Evolutionary conservation across 2,113 vertebrate genomes (phyloP), one percentile per base, ranked within the genome.

Genomic region (Gallinago paraguaiae): DNA sequence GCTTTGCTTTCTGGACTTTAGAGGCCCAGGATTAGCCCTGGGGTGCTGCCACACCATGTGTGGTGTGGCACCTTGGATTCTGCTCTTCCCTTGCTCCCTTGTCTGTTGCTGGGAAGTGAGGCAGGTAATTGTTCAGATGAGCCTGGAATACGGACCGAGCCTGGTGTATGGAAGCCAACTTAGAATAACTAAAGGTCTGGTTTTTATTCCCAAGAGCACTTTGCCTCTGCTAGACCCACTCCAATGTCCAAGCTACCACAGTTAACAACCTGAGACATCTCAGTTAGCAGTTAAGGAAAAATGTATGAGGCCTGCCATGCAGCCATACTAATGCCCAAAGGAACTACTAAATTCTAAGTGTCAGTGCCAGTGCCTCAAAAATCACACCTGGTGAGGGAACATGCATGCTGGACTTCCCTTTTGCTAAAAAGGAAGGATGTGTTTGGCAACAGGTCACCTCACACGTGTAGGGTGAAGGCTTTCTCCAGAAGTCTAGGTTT

Each of bases 21-120:
- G 46, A 56, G 57, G 57, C 43, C 41, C 57, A 69, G 57, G 81
- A 77, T 46, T 46, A 60, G 23, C 27, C 59, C 76, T 6, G 1
- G 37, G 16, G 27, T 48, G 12, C 31, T 76, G 43, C 41, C 7
- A 78, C 7, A 67, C 28, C 37, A 35, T 0, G 0, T n/a, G n/a
- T n/a, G n/a, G n/a, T n/a, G n/a, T n/a, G n/a, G n/a, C n/a, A n/a
- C n/a, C 17, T 4, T 37, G 15, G 17, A 18, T 74, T 92, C 56
- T 78, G 28, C 51, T 64, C 37, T 61, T 86, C 24, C 4, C 27
- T 65, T 88, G 31, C 25, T 81, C 43, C 23, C 7, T 84, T 50
- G 13, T 19, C 45, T 70, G 74, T 56, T 96, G 51, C 65, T 89
- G 50, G 33, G 43, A 74, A 86, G 17, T 5, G 12, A 12, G 31